Evolutionary conservation across 2,113 vertebrate genomes (phyloP).

Genomic region (Channa maculata): DNA sequence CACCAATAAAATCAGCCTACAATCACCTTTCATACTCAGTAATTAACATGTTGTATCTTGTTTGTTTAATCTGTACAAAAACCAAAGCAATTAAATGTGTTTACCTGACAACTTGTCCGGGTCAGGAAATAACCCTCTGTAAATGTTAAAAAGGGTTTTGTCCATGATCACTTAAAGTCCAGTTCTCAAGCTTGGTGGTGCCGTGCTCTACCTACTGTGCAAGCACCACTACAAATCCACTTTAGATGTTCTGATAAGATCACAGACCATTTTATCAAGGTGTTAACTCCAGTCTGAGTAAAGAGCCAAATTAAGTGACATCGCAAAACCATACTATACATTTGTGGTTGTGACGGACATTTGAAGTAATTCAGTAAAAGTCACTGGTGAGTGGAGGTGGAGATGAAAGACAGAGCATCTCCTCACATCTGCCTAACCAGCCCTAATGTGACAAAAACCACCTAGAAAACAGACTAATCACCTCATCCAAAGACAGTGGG

Average conservation of each 20-base stretch:
- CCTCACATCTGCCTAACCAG: conserved; percentile 65
- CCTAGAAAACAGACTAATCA: conserved; percentile 70
- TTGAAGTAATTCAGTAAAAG: conserved; percentile 48
- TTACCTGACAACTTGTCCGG: not conserved
- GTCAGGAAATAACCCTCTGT: not conserved
- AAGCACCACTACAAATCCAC: not conserved
- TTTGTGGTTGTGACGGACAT: conserved; percentile 1
- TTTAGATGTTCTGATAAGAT: conserved; percentile 12
- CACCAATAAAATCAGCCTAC: not conserved
- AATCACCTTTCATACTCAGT: not conserved
- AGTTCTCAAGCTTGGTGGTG: not conserved
- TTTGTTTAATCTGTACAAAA: too few relatives aligned
- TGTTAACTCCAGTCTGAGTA: conserved; percentile 36
- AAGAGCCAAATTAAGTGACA: conserved; percentile 40
- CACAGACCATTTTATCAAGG: conserved; percentile 6
- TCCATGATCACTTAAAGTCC: not conserved
- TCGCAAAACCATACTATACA: conserved; percentile 22
- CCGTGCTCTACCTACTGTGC: not conserved
- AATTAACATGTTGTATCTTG: not conserved
- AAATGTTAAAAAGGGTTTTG: not conserved
- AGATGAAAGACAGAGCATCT: conserved; percentile 61
- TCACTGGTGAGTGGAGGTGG: conserved; percentile 45
- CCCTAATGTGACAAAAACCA: conserved; percentile 72
- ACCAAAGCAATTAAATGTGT: too few relatives aligned
- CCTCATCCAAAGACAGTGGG: conserved; percentile 62